phyloP scores from a whole-genome alignment of 2,888 invertebrate species.

The Tipula lateralis region DNA sequence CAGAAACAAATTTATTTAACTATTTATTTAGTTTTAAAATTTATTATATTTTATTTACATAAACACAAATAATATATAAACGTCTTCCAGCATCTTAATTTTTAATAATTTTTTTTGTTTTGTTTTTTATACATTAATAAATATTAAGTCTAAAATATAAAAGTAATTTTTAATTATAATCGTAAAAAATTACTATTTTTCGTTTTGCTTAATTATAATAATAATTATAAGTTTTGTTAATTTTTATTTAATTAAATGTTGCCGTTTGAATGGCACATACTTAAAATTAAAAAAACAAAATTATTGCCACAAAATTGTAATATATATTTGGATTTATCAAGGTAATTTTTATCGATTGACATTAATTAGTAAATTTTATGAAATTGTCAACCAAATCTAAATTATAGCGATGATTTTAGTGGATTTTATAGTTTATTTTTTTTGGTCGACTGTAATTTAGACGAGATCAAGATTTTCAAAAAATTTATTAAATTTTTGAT shows the following conservation, averaged over 20 bases:
- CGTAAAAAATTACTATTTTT: neutral
- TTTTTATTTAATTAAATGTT: neutral
- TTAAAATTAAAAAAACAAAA: neutral
- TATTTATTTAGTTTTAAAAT: neutral
- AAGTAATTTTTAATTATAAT: neutral
- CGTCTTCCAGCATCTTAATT: neutral
- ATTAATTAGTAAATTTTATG: neutral
- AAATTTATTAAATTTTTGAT: neutral
- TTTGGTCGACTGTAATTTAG: neutral
- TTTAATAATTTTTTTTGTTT: neutral
- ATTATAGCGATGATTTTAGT: neutral
- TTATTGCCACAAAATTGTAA: slow-evolving; percentile 3
- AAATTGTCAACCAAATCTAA: slow-evolving; percentile 5
- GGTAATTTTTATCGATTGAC: neutral
- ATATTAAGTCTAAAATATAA: neutral
- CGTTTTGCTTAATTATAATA: neutral
- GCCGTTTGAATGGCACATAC: slow-evolving; percentile 11
- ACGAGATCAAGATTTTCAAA: neutral
- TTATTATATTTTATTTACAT: slow-evolving; percentile 11
- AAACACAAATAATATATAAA: neutral
- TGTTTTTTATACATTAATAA: neutral
- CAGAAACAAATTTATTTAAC: neutral
- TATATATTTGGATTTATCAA: neutral
- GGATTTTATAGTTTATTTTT: neutral
- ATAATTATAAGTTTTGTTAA: neutral